phyloP scores from a whole-genome alignment of 2,113 vertebrate genomes.

The Aegotheles bennettii region DNA sequence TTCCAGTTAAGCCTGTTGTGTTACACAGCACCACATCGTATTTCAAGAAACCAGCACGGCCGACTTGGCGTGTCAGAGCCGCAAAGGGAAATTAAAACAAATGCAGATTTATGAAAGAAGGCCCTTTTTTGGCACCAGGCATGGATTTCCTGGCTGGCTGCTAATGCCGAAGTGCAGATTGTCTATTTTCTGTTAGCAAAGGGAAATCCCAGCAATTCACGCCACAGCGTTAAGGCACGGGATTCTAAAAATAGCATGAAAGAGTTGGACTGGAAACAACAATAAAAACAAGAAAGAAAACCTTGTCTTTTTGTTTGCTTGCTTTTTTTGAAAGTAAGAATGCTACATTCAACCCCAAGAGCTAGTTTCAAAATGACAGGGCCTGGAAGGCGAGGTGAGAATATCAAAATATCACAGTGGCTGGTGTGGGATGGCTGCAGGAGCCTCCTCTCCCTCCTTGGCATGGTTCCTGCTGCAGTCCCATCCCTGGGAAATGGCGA shows the following conservation, averaged over 20 bases:
- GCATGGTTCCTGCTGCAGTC: background rate
- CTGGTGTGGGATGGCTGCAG: background rate
- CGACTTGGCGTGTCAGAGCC: background rate
- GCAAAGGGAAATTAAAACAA: constrained; percentile 2
- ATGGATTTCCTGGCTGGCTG: constrained; percentile 32
- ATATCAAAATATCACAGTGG: background rate
- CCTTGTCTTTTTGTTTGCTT: background rate
- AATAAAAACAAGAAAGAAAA: background rate
- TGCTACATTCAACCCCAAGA: background rate
- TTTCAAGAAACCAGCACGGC: background rate
- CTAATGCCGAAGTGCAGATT: background rate
- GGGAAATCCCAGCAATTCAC: constrained; percentile 31
- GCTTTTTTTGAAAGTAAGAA: background rate
- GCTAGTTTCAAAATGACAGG: background rate
- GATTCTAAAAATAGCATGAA: constrained; percentile 11
- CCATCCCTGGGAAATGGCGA: fast-evolving
- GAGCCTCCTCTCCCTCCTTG: background rate
- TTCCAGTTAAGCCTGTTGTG: background rate
- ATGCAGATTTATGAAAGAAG: background rate
- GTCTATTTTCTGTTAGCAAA: background rate
- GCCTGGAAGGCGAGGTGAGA: background rate
- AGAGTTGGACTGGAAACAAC: background rate
- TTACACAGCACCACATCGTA: background rate
- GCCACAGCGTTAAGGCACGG: background rate
- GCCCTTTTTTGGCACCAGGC: background rate